Base-by-base conservation (phyloP, 2,888 invertebrate genomes). In the Iselma pallidipennis region DNA sequence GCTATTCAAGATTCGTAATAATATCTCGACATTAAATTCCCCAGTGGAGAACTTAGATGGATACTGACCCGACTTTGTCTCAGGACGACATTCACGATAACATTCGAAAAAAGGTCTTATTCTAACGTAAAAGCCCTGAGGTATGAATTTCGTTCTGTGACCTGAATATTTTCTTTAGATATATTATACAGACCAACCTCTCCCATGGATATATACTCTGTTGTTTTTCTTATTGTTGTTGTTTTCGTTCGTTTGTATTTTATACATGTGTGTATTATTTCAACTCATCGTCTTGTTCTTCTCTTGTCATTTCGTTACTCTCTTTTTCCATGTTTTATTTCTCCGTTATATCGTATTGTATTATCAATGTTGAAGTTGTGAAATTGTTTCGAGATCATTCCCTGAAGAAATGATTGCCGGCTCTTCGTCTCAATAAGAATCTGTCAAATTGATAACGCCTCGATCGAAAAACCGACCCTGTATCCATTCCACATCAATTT, bases 121-220 rank as follows among this genome's bases (percentile, higher is more conserved):
- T 69, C 67, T 71, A 69, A 71, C 69, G 69, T 71, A 68, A 68
- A 66, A 63, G 71, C 69, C 71, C 71, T 57, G 51, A 71, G 69
- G 71, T 69, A 67, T 65, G 68, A 71, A 69, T 71, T 65, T 31
- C 7, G 68, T 61, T 65, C 57, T 69, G 69, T 68, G 68, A 71
- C 67, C 67, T 66, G 70, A 70, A 70, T 70, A 70, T 69, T 63
- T 67, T 50, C 53, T 49, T 49, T 48, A 28, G 29, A 21, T 31
- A 29, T 28, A 53, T 53, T 7, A 53, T 53, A 53, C n/a, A 25
- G 2, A 16, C 25, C 52, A 21, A 59, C 52, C 23, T 49, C 60
- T 65, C 61, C 52, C 50, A 55, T 56, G 63, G 59, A 49, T 55
- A 62, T 50, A 56, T 23, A 23, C 12, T 28, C 21, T 45, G 21